A percentile compares a stretch with the other conserved stretches of the same genome.
Evolutionary conservation across 2,888 invertebrate genomes (phyloP).

Genomic region (Sipunculus nudus): DNA sequence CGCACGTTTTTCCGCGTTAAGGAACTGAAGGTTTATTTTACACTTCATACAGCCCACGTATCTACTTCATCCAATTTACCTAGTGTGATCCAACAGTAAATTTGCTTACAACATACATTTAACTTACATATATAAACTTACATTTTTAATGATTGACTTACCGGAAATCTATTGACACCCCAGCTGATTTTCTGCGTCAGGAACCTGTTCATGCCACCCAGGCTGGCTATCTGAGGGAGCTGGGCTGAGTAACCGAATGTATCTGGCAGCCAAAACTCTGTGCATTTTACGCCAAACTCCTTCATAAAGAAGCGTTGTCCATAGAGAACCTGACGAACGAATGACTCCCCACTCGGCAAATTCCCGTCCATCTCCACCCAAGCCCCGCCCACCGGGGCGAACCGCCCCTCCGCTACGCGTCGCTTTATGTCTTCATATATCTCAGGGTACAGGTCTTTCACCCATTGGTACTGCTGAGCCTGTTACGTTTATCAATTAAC

Average conservation of each 20-base stretch:
- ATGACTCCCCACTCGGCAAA: slow-evolving; percentile 68
- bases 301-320: slow-evolving; percentile 68
- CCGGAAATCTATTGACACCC: slow-evolving; percentile 70
- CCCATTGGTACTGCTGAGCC: slow-evolving; percentile 70
- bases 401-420: slow-evolving; percentile 62
- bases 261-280: slow-evolving; percentile 71
- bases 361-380: slow-evolving; percentile 70
- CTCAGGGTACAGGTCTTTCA: slow-evolving; percentile 67
- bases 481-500: too few species aligned
- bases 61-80: too few species aligned
- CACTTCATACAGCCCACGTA: too few species aligned
- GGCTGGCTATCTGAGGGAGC: slow-evolving; percentile 68
- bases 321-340: slow-evolving; percentile 69
- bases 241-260: slow-evolving; percentile 71
- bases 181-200: slow-evolving; percentile 70
- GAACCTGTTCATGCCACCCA: slow-evolving; percentile 67
- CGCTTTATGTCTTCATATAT: slow-evolving; percentile 66
- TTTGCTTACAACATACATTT: too few species aligned
- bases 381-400: slow-evolving; percentile 69
- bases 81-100: too few species aligned
- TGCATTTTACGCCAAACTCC: slow-evolving; percentile 67
- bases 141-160: too few species aligned
- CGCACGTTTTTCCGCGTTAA: too few species aligned
- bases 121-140: too few species aligned
- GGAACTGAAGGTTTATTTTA: too few species aligned